Evolutionary conservation across 2,888 invertebrate species (phyloP).

Genomic region (Chirona hameri): DNA sequence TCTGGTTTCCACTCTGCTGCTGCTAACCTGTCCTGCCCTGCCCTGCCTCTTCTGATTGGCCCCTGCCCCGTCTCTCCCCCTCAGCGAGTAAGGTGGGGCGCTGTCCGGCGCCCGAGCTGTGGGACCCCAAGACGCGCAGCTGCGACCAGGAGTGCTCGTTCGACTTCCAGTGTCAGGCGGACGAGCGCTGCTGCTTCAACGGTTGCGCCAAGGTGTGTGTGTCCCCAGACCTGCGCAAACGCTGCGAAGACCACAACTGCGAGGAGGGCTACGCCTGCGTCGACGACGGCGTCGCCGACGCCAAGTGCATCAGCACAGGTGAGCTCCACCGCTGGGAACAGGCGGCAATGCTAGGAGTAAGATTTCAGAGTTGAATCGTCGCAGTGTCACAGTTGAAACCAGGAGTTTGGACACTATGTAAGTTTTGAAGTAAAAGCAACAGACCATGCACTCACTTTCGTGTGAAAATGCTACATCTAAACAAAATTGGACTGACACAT

Average conservation of each 20-base stretch:
- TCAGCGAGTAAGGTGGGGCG: slow-evolving; percentile 7
- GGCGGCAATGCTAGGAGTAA: too few species aligned
- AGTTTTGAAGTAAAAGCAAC: too few species aligned
- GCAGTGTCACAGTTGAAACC: too few species aligned
- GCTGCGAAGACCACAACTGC: slow-evolving; percentile 22
- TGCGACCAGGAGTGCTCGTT: not conserved
- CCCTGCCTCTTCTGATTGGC: not conserved
- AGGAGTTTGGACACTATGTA: too few species aligned
- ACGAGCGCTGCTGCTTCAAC: slow-evolving; percentile 7
- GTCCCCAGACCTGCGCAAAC: slow-evolving; percentile 4
- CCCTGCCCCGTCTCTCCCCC: not conserved
- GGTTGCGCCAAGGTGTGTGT: slow-evolving; percentile 12
- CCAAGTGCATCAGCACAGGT: slow-evolving; percentile 3
- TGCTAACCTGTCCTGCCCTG: too few species aligned
- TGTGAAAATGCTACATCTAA: too few species aligned
- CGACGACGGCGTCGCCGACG: slow-evolving; percentile 3
- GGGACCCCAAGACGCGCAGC: not conserved
- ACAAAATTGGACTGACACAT: not conserved
- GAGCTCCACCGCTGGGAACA: not conserved
- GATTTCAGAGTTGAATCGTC: too few species aligned
- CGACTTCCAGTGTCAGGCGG: slow-evolving; percentile 3
- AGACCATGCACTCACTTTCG: too few species aligned
- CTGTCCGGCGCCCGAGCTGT: not conserved
- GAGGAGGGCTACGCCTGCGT: not conserved
- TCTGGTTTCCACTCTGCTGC: too few species aligned